Evolutionary conservation across 2,113 vertebrate genomes (phyloP).

Genomic region (Amphiprion percula): DNA sequence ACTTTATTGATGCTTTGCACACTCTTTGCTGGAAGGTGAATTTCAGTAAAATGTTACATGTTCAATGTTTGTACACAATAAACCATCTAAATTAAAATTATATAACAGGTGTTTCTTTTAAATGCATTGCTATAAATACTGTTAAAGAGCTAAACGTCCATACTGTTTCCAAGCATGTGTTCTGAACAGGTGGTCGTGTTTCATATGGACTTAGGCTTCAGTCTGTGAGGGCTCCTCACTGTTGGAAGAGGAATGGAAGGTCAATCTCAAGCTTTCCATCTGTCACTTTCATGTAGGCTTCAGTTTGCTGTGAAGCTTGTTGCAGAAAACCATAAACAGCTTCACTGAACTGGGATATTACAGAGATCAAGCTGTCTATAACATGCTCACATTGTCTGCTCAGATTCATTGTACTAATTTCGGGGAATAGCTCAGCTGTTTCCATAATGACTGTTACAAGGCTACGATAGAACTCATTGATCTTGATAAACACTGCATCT

Average conservation of each 20-base stretch:
- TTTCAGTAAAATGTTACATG: conserved; percentile 45
- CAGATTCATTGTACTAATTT: conserved; percentile 55
- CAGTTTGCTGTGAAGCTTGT: conserved; percentile 74
- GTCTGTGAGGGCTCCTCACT: conserved; percentile 73
- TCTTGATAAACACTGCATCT: conserved; percentile 75
- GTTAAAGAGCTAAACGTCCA: conserved; percentile 55
- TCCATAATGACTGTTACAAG: conserved; percentile 70
- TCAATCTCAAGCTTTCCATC: conserved; percentile 86
- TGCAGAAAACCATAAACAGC: conserved; percentile 77
- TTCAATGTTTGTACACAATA: conserved; percentile 53
- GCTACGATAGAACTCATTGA: conserved; percentile 71
- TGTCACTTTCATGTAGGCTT: conserved; percentile 74
- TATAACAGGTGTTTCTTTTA: conserved; percentile 40
- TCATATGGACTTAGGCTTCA: conserved; percentile 49
- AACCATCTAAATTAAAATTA: conserved; percentile 50
- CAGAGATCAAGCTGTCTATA: conserved; percentile 45
- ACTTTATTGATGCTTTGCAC: conserved; percentile 71
- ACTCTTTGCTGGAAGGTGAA: conserved; percentile 13
- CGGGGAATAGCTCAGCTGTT: conserved; percentile 72
- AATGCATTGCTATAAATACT: conserved; percentile 74
- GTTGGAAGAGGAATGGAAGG: conserved; percentile 80
- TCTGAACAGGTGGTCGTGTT: conserved; percentile 72
- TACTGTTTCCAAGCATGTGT: conserved; percentile 40
- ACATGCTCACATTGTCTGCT: conserved; percentile 7
- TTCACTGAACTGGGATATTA: conserved; percentile 72